These are phyloP conservation scores for Characodon lateralis DNA, from an alignment of 2,797 vertebrate species.

Conservation along the genomic window DNA sequence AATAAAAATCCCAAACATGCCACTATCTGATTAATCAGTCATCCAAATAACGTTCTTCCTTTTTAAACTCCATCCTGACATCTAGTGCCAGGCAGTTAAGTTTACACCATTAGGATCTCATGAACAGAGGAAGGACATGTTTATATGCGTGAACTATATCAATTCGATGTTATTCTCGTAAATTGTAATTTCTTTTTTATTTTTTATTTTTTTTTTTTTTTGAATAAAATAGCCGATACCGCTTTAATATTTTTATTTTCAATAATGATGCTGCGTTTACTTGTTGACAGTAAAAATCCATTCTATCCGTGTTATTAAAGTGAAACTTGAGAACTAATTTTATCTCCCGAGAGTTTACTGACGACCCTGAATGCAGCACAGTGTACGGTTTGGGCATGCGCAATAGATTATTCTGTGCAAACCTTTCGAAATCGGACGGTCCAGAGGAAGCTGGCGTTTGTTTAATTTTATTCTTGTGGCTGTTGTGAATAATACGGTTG, in stretches of 20 bases:
- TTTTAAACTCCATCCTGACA: slow-evolving; percentile 40
- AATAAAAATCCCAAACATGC: neutral
- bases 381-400: slow-evolving; percentile 33
- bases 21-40: neutral
- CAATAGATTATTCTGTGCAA: neutral
- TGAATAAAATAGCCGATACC: neutral
- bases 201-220: no score
- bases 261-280: neutral
- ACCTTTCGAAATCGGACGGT: neutral
- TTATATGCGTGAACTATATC: neutral
- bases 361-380: slow-evolving; percentile 16
- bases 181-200: neutral
- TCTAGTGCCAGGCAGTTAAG: slow-evolving; percentile 49
- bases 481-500: neutral
- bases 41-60: neutral
- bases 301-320: no score
- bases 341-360: neutral
- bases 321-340: neutral
- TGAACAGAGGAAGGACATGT: neutral
- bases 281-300: neutral
- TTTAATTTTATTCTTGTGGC: slow-evolving; percentile 9
- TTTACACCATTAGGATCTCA: slow-evolving; percentile 11
- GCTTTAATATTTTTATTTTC: neutral
- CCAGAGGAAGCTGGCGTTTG: neutral
- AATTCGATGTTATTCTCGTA: neutral